Evolutionary conservation across 2,888 invertebrate species (phyloP).

Genomic region (Drosophila colorata): DNA sequence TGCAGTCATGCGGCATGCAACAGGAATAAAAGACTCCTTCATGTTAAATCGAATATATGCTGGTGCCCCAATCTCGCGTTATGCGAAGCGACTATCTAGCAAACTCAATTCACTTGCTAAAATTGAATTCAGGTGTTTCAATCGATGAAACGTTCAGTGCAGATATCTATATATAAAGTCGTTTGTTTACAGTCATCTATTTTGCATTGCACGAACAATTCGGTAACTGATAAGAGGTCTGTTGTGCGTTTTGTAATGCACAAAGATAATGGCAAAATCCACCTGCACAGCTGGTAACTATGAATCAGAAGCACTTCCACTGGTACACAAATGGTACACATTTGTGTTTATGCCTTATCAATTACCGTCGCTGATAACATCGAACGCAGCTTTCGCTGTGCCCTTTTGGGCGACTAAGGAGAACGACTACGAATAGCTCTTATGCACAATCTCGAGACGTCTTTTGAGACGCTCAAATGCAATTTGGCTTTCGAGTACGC

Average conservation of each 20-base stretch:
- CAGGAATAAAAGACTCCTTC: no score
- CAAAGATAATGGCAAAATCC: slow-evolving; percentile 1
- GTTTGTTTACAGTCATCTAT: background rate
- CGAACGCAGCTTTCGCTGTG: slow-evolving; percentile 11
- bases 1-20: no score
- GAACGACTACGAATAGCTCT: slow-evolving; percentile 16
- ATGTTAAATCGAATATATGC: no score
- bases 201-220: background rate
- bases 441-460: slow-evolving; percentile 18
- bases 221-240: no score
- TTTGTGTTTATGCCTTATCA: slow-evolving; percentile 12
- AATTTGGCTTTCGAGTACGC: slow-evolving; percentile 16
- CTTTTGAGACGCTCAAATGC: slow-evolving; percentile 18
- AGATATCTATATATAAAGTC: background rate
- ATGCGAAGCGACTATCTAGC: no score
- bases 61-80: no score
- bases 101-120: background rate
- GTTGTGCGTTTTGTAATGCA: slow-evolving; percentile 5
- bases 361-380: slow-evolving; percentile 15
- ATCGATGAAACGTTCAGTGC: no score
- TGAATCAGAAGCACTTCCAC: background rate
- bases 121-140: background rate
- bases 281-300: slow-evolving; percentile 16
- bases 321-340: background rate
- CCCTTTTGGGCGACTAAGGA: slow-evolving; percentile 19